A percentile compares a stretch with the other conserved stretches of the same genome.
Conservation (phyloP, 2,113 vertebrate species). For the Vanacampus margaritifer region DNA sequence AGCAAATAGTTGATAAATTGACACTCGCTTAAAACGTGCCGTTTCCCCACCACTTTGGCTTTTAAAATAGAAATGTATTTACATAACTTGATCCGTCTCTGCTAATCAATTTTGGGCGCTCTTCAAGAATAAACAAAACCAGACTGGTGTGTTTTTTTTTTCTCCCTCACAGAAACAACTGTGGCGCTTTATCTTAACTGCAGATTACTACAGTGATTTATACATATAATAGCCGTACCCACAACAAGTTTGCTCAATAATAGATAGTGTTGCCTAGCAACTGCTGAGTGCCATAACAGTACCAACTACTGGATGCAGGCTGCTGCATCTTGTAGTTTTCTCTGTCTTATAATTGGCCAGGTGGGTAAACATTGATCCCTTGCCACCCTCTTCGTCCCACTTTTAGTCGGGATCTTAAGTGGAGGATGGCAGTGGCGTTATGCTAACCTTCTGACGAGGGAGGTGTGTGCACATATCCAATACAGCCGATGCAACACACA, state of each 20-base stretch:
- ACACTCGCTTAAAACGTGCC: constrained; percentile 23
- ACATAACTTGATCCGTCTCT: constrained; percentile 20
- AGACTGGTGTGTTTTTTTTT: constrained; percentile 3
- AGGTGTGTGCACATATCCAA: constrained; percentile 59
- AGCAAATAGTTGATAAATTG: constrained; percentile 47
- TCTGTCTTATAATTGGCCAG: constrained; percentile 72
- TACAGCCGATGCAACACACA: constrained; percentile 54
- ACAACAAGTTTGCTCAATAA: constrained; percentile 72
- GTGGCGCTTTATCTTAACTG: constrained; percentile 42
- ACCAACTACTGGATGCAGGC: constrained; percentile 68
- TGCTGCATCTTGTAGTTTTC: constrained; percentile 68
- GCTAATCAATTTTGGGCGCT: constrained; percentile 30
- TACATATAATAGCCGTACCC: constrained; percentile 61
- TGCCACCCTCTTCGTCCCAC: constrained; percentile 47
- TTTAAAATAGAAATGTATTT: constrained; percentile 43
- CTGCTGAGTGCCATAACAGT: constrained; percentile 65
- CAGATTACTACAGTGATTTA: constrained; percentile 59
- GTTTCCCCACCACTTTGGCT: constrained; percentile 24
- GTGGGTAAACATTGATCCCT: constrained; percentile 67
- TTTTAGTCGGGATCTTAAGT: constrained; percentile 62
- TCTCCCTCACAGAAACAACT: constrained; percentile 1
- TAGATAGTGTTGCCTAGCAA: constrained; percentile 77
- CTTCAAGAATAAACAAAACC: constrained; percentile 28
- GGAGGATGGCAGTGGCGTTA: constrained; percentile 54
- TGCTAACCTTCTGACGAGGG: constrained; percentile 51